A percentile compares a stretch with the other conserved stretches of the same genome.
Conservation (phyloP, 2,113 vertebrate genomes). For the Pipra filicauda region DNA sequence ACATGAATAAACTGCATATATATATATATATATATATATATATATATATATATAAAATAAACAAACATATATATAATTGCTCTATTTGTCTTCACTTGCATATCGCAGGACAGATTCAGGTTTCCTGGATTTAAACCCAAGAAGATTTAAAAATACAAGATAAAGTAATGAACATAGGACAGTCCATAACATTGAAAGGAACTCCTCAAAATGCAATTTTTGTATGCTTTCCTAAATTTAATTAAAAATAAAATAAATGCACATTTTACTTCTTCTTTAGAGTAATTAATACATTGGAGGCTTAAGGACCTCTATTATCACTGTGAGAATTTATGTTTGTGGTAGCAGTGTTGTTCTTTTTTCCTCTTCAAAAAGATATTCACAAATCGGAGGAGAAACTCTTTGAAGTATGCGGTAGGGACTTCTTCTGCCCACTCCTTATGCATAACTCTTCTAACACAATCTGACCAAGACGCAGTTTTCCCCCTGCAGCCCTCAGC, state of each 20-base stretch:
- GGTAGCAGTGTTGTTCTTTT: not conserved
- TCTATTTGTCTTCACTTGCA: not conserved
- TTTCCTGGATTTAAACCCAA: not conserved
- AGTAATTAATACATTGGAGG: constrained; percentile 41
- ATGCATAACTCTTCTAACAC: not conserved
- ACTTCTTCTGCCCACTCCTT: constrained; percentile 18
- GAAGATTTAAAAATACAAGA: not conserved
- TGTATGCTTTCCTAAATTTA: not conserved
- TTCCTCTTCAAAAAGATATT: not conserved
- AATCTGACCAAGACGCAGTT: not conserved
- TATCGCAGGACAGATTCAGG: not conserved
- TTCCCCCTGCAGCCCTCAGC: not conserved
- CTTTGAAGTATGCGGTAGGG: constrained; percentile 30
- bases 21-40: not conserved
- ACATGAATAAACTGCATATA: not conserved
- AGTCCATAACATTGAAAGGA: not conserved
- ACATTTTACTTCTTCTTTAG: not conserved
- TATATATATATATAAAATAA: not conserved
- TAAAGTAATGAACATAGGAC: not conserved
- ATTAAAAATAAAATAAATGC: constrained; percentile 17
- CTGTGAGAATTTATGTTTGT: not conserved
- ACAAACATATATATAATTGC: not conserved
- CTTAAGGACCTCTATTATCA: not conserved
- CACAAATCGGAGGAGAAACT: constrained; percentile 3
- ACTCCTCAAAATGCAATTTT: not conserved